phyloP scores from a whole-genome alignment of 2,113 vertebrate genomes.

The Acanthochromis polyacanthus region DNA sequence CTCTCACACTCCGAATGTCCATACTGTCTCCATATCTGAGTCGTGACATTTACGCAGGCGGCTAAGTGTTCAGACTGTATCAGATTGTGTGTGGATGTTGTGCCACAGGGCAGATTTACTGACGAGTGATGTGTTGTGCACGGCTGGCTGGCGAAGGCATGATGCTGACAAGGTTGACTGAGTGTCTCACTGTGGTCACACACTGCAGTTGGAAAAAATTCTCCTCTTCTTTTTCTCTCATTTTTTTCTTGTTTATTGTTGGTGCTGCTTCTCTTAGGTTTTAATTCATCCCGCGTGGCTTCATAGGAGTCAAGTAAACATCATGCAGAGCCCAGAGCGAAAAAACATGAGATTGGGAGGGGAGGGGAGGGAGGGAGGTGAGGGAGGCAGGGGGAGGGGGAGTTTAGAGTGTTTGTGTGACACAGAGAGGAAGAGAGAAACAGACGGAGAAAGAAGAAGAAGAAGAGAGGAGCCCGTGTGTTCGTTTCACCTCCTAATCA shows the following conservation, averaged over 20 bases:
- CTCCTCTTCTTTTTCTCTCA: conserved; percentile 5
- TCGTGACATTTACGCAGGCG: conserved; percentile 46
- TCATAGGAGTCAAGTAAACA: conserved; percentile 68
- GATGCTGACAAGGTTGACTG: conserved; percentile 56
- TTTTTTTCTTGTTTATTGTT: neutral
- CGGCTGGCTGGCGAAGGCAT: conserved; percentile 42
- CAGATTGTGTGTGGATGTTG: conserved; percentile 28
- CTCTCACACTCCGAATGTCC: neutral
- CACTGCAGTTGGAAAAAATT: conserved; percentile 30
- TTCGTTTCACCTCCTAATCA: conserved; percentile 80
- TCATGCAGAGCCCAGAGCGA: conserved; percentile 59
- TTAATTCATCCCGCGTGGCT: conserved; percentile 56
- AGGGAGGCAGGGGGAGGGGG: conserved; percentile 24
- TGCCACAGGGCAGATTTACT: conserved; percentile 46
- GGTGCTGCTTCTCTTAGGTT: conserved; percentile 20
- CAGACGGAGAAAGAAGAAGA: conserved; percentile 31
- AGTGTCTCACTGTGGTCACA: conserved; percentile 40
- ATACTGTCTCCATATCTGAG: conserved; percentile 41
- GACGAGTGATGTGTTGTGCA: conserved; percentile 45
- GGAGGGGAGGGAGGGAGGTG: neutral
- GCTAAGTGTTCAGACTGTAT: conserved; percentile 47
- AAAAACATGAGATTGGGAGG: conserved; percentile 50
- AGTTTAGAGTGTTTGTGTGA: conserved; percentile 65
- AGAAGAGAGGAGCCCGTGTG: conserved; percentile 61
- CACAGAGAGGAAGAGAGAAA: conserved; percentile 61